Base-by-base conservation (phyloP, 2,888 invertebrate species). In the Agrilus cyanescens region DNA sequence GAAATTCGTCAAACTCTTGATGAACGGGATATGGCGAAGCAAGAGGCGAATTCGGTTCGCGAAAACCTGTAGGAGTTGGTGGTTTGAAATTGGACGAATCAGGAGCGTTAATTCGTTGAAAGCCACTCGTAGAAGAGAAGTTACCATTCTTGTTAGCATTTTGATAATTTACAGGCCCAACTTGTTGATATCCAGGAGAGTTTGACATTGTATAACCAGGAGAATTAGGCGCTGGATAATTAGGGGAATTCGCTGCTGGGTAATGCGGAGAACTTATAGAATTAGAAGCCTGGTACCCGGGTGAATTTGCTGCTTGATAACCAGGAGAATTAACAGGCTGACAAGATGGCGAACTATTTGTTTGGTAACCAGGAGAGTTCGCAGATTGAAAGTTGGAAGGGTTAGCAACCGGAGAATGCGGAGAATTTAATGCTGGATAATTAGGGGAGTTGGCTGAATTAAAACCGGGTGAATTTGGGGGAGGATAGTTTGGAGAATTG, bases 171-270 rank as follows among this genome's bases (percentile, higher is more conserved):
- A 38, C 33, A 29, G 37, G 13, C 3, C 25, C 35, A 5, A n/a
- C 25, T 12, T 37, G 41, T 13, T 36, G 18, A 16, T 36, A 41
- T 12, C 15, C 18, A 12, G 38, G 39, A 20, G 35, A 25, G 14
- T 20, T 32, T 2, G 35, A 20, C 18, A 25, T 25, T 1, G 25
- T 25, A 25, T 25, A 25, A 10, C 10, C 10, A 12, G 44, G 16
- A 7, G 41, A 35, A 38, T 38, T 46, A 8, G 49, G 32, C 4
- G 40, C 41, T 4, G 46, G 34, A 25, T 41, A 46, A 36, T 32
- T 40, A 2, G 41, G 34, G 4, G 42, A 44, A 38, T 41, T 40
- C 4, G 57, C 55, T 2, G 56, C 55, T 18, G 56, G 49, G 32
- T 56, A 55, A 37, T 54, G 58, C 3, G 25, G 25, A 25, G 25